Conservation (phyloP, 2,888 invertebrate species). For the Temnothorax rugatulus region DNA sequence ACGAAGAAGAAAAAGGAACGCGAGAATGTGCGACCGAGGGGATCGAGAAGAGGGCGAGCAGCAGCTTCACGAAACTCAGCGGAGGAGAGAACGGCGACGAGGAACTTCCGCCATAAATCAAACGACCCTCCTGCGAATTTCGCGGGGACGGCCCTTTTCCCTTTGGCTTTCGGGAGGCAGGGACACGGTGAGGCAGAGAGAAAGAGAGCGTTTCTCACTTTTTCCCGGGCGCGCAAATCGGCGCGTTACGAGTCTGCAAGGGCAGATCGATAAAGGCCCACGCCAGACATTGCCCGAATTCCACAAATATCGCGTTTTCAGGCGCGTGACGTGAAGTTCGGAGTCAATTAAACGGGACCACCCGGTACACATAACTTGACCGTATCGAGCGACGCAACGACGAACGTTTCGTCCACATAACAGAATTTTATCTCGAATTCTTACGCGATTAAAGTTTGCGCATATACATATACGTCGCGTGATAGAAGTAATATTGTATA, state of each 20-base stretch:
- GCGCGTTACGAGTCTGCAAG: constrained; percentile 57
- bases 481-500: background rate
- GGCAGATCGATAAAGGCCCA: constrained; percentile 70
- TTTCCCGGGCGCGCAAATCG: constrained; percentile 68
- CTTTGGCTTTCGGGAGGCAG: constrained; percentile 27
- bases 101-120: constrained; percentile 76
- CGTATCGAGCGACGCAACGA: constrained; percentile 8
- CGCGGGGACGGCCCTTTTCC: constrained; percentile 51
- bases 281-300: constrained; percentile 62
- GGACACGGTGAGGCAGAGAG: background rate
- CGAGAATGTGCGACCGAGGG: constrained; percentile 41
- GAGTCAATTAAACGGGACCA: constrained; percentile 57
- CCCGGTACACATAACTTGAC: constrained; percentile 25
- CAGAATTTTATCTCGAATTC: constrained; percentile 26
- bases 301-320: constrained; percentile 59
- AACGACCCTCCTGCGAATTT: constrained; percentile 79
- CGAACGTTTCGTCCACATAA: background rate
- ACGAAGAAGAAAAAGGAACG: constrained; percentile 42
- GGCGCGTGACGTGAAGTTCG: constrained; percentile 35
- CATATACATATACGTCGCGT: background rate
- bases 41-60: constrained; percentile 42
- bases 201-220: constrained; percentile 59
- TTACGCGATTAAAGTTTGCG: background rate
- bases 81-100: constrained; percentile 39
- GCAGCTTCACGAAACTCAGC: constrained; percentile 55